phyloP scores from a whole-genome alignment of 2,113 vertebrate species.

The Euleptes europaea region DNA sequence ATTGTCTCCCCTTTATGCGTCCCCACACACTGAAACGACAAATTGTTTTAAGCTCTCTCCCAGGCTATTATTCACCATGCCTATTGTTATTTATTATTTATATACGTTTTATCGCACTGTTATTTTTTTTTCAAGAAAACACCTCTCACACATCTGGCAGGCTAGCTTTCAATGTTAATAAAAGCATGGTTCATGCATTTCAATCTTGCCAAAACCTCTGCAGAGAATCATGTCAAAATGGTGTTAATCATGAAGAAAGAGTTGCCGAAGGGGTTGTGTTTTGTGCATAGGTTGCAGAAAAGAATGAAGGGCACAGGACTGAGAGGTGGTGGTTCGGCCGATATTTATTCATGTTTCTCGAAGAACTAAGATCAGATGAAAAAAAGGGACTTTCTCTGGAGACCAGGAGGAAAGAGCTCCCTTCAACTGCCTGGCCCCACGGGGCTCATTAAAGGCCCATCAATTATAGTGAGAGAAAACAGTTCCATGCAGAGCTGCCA shows the following conservation, averaged over 20 bases:
- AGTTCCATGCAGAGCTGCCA: slow-evolving; percentile 10
- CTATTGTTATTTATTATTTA: slow-evolving; percentile 21
- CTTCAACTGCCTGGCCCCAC: slow-evolving; percentile 42
- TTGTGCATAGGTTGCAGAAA: slow-evolving; percentile 27
- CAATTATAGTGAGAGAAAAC: slow-evolving; percentile 54
- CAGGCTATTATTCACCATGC: slow-evolving; percentile 50
- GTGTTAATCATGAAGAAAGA: slow-evolving; percentile 36
- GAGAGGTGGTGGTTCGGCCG: background rate
- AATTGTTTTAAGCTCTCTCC: slow-evolving; percentile 54
- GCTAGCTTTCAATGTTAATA: background rate
- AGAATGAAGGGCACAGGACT: slow-evolving; percentile 40
- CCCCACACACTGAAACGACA: background rate
- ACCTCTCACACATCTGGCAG: background rate
- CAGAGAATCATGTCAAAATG: slow-evolving; percentile 37
- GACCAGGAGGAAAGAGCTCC: slow-evolving; percentile 45
- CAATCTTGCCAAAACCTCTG: slow-evolving; percentile 58
- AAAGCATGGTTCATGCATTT: slow-evolving; percentile 55
- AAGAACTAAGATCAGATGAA: slow-evolving; percentile 53
- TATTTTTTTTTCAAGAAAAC: background rate
- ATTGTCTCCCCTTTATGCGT: background rate
- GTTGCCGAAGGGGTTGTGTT: slow-evolving; percentile 28
- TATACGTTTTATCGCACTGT: too few species aligned
- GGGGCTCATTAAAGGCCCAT: slow-evolving; percentile 63
- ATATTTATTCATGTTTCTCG: slow-evolving; percentile 57
- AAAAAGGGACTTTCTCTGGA: slow-evolving; percentile 31